These are phyloP conservation scores for Caenorhabditis sp. DNA, from an alignment of 2,888 invertebrate species.

Conservation along the genomic window DNA sequence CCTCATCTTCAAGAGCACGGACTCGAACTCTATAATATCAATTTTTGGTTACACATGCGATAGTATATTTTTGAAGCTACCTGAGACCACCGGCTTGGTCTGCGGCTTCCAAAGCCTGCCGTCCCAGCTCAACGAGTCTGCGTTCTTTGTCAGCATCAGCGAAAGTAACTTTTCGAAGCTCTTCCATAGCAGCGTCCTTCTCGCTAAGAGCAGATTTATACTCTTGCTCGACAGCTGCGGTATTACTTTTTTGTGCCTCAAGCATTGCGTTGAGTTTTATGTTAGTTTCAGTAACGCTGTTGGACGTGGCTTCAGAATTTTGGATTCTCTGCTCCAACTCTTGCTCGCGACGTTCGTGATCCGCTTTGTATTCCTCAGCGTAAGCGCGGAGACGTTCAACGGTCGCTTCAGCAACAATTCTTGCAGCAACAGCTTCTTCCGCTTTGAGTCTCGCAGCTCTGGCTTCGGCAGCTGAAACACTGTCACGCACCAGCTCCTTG, in stretches of 20 bases:
- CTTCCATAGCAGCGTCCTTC: conserved; percentile 32
- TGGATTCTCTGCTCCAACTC: conserved; percentile 42
- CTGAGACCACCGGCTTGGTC: conserved; percentile 35
- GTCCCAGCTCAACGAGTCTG: conserved; percentile 34
- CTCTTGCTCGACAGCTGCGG: conserved; percentile 41
- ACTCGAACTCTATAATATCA: conserved; percentile 47
- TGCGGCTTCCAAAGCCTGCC: conserved; percentile 29
- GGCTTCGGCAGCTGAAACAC: conserved; percentile 61
- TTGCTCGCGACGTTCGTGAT: conserved; percentile 23
- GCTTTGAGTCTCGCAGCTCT: conserved; percentile 58
- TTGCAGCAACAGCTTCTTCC: conserved; percentile 54
- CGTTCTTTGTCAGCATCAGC: conserved; percentile 39
- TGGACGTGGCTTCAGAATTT: conserved; percentile 25
- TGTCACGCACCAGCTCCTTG: conserved; percentile 60
- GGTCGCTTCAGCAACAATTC: conserved; percentile 43
- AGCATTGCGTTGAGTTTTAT: conserved; percentile 46
- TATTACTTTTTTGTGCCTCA: conserved; percentile 48
- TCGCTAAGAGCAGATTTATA: conserved; percentile 39
- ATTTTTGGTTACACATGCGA: neutral
- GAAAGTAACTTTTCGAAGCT: conserved; percentile 31
- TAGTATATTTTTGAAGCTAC: conserved; percentile 8
- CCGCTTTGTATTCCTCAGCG: conserved; percentile 52
- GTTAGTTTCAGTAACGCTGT: conserved; percentile 40
- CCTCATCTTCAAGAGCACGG: conserved; percentile 56
- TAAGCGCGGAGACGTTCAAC: conserved; percentile 45